These are phyloP conservation scores for Monoplex corrugatus DNA, from an alignment of 2,888 invertebrate genomes.

Conservation along the genomic window DNA sequence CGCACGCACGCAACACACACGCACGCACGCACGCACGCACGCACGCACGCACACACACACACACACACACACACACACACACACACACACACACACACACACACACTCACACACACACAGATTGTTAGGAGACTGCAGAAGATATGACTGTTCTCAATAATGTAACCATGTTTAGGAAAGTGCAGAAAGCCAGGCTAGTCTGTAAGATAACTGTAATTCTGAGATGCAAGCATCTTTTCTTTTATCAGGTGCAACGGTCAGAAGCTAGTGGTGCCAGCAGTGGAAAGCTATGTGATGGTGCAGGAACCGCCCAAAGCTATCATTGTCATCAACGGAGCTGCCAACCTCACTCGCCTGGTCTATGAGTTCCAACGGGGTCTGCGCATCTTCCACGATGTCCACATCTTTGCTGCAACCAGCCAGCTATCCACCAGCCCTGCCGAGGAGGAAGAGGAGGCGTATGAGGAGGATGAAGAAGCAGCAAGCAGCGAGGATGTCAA, in stretches of 20 bases:
- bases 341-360: slow-evolving; percentile 92
- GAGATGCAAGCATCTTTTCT: not conserved
- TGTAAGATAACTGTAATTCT: too few species aligned
- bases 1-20: too few species aligned
- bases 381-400: slow-evolving; percentile 92
- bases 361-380: slow-evolving; percentile 93
- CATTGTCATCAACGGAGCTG: slow-evolving; percentile 90
- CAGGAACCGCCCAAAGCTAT: slow-evolving; percentile 92
- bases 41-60: too few species aligned
- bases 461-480: slow-evolving; percentile 56
- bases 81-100: too few species aligned
- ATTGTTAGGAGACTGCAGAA: too few species aligned
- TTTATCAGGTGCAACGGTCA: slow-evolving; percentile 69
- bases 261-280: slow-evolving; percentile 65
- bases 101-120: too few species aligned
- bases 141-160: too few species aligned
- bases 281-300: slow-evolving; percentile 93
- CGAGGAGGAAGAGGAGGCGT: slow-evolving; percentile 57
- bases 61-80: too few species aligned
- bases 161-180: too few species aligned
- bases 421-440: slow-evolving; percentile 64
- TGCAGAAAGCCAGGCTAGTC: too few species aligned
- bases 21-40: too few species aligned
- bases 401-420: slow-evolving; percentile 83
- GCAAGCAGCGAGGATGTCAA: slow-evolving; percentile 54